Evolutionary conservation across 1,140 invertebrate species (phyloP), one percentile per base, ranked within the genome.

Genomic region (Aricia agestis): DNA sequence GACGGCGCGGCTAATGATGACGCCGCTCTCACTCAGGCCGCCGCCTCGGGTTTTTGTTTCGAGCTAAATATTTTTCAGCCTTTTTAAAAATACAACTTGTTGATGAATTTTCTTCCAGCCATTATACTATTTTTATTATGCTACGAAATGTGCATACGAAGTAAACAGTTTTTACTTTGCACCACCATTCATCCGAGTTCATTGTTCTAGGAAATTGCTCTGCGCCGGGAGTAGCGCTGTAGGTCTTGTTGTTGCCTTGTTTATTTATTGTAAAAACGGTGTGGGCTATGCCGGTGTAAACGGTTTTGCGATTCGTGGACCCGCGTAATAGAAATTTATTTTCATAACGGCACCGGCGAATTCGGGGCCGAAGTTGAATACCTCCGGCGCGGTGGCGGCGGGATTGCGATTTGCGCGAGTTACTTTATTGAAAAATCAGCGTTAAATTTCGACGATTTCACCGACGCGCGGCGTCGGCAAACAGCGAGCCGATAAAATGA

Each of bases 181-280:
- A 81, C 82, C 78, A 83, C 82, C 77, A 88, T 90, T 90, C 86
- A 90, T 87, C 78, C 80, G 80, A 79, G 82, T 84, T 84, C 82
- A 90, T 90, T 90, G 87, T 90, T 90, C 83, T 90, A 86, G 78
- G 82, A 86, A 90, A 90, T 90, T 90, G 86, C 84, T 90, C 84
- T 81, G 81, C 78, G 82, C 77, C 75, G 85, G 81, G 79, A 83
- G 85, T 82, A 82, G 79, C 79, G 83, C 83, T 86, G 84, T 81
- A 78, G 78, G 73, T 82, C 76, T 82, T 80, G 78, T 81, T 69
- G 58, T 81, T 82, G 76, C 76, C 72, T 74, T 77, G 74, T 80
- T 83, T 78, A 78, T 81, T 70, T 82, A 75, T 78, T 77, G 75
- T 76, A 76, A 70, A 76, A 79, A 76, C 72, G 68, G 74, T 68